These are phyloP conservation scores for Sternarchorhynchus goeldii DNA, from an alignment of 2,797 vertebrate genomes.

Conservation along the genomic window DNA sequence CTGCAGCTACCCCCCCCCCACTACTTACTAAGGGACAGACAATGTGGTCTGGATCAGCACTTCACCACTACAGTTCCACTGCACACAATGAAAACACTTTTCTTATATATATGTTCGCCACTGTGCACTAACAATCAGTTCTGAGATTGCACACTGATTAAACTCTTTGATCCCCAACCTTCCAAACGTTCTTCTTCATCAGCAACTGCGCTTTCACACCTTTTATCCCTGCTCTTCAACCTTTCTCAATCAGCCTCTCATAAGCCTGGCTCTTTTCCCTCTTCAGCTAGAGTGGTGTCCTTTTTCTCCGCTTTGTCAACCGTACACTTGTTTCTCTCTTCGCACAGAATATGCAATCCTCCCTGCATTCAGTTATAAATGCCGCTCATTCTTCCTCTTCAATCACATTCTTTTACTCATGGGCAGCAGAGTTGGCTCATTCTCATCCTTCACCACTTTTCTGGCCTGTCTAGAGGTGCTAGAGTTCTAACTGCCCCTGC, in stretches of 20 bases:
- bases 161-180: conserved; percentile 20
- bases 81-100: background rate
- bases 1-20: conserved; percentile 32
- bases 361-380: conserved; percentile 41
- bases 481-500: background rate
- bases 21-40: conserved; percentile 36
- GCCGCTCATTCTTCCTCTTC: conserved; percentile 37
- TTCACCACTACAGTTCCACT: conserved; percentile 17
- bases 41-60: conserved; percentile 29
- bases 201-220: conserved; percentile 11
- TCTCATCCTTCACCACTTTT: background rate
- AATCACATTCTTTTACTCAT: conserved; percentile 33
- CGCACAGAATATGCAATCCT: conserved; percentile 20
- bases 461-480: background rate
- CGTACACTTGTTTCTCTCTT: conserved; percentile 13
- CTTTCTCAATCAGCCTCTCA: conserved; percentile 24
- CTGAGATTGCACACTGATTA: conserved; percentile 30
- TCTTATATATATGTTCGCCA: background rate
- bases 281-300: conserved; percentile 28
- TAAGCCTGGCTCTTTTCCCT: conserved; percentile 13
- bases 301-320: conserved; percentile 14
- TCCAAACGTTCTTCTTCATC: conserved; percentile 3
- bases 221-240: conserved; percentile 27
- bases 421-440: conserved; percentile 5
- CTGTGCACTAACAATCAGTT: conserved; percentile 21